These are phyloP conservation scores for Meloidogyne floridensis DNA, from an alignment of 1,140 invertebrate genomes.

Conservation along the genomic window DNA sequence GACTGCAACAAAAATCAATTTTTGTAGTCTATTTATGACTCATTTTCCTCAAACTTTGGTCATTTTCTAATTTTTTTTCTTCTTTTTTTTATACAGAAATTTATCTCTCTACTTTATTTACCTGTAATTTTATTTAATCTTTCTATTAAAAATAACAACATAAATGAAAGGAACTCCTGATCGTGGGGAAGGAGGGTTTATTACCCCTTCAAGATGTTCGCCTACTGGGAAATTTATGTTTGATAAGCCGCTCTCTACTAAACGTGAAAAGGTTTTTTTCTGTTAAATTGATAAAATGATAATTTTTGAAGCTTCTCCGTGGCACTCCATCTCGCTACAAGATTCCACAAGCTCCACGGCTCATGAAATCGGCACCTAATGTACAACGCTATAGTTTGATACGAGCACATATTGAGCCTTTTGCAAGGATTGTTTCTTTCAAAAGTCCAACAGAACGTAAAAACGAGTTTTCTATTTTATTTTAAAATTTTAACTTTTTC, in stretches of 20 bases:
- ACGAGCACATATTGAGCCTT: constrained; percentile 27
- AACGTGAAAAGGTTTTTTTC: constrained; percentile 34
- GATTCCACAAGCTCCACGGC: constrained; percentile 24
- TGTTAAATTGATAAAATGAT: neutral
- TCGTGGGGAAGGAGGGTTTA: constrained; percentile 26
- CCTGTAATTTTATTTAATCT: neutral
- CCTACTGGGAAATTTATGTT: constrained; percentile 27
- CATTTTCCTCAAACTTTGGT: neutral
- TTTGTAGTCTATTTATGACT: neutral
- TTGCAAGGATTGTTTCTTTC: constrained; percentile 38
- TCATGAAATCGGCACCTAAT: constrained; percentile 29
- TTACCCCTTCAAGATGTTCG: constrained; percentile 24
- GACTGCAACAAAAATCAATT: neutral
- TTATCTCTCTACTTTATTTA: neutral
- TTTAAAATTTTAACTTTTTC: neutral
- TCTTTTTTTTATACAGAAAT: neutral
- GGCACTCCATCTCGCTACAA: constrained; percentile 30
- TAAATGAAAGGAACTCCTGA: constrained; percentile 27
- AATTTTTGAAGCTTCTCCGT: constrained; percentile 28
- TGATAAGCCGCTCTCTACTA: constrained; percentile 32
- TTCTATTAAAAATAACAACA: neutral
- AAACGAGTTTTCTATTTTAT: neutral
- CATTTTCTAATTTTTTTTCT: neutral
- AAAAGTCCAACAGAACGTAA: constrained; percentile 31
- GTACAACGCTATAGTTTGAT: constrained; percentile 23